Percentiles rank a stretch among this genome's conserved stretches.
Conservation (phyloP, 2,888 invertebrate genomes). For the Timema podura region DNA sequence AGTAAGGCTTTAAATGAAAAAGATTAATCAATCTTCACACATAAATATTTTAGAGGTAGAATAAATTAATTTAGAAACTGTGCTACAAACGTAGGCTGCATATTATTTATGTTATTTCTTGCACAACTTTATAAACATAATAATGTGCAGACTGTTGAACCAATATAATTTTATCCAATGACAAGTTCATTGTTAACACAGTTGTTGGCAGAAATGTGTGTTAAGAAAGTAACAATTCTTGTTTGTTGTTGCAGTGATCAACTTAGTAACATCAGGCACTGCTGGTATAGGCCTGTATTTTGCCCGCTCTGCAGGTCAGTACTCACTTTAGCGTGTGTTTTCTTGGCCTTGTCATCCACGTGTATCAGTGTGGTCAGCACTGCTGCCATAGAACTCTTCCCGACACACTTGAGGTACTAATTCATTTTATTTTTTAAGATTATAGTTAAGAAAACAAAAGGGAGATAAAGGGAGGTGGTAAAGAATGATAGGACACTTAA, state of each 20-base stretch:
- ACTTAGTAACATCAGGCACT: conserved; percentile 22
- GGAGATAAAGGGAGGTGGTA: no score
- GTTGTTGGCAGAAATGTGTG: neutral
- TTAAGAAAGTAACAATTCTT: neutral
- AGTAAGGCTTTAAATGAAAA: no score
- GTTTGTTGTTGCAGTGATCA: conserved; percentile 23
- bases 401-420: conserved; percentile 43
- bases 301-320: conserved; percentile 23
- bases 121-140: neutral
- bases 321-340: conserved; percentile 36
- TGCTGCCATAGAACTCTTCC: conserved; percentile 44
- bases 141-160: neutral
- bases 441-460: no score
- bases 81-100: neutral
- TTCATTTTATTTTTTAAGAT: no score
- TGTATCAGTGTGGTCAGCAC: conserved; percentile 44
- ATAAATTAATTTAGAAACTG: neutral
- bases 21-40: neutral
- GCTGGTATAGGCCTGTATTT: conserved; percentile 27
- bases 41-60: neutral
- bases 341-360: conserved; percentile 43
- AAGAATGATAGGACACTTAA: no score
- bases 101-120: neutral
- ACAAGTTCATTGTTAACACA: no score
- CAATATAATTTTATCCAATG: no score